A percentile compares a stretch with the other conserved stretches of the same genome.
These are phyloP conservation scores for Formica selysi DNA, from an alignment of 1,140 invertebrate species.

Conservation along the genomic window DNA sequence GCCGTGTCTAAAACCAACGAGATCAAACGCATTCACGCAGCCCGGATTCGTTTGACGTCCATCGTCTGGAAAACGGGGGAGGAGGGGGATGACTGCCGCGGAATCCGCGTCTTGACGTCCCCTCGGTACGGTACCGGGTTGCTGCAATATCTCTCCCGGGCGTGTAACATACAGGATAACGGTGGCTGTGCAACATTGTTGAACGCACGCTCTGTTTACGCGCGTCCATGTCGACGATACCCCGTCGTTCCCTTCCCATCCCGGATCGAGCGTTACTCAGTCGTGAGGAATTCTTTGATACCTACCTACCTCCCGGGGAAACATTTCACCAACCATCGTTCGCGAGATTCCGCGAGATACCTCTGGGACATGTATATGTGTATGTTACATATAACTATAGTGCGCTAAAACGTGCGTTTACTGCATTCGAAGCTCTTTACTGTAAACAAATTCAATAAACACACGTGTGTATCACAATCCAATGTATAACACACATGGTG, in stretches of 20 bases:
- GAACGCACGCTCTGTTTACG: conserved; percentile 20
- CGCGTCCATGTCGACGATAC: conserved; percentile 6
- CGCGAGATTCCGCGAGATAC: conserved; percentile 53
- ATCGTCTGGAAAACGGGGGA: conserved; percentile 30
- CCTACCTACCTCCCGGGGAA: conserved; percentile 16
- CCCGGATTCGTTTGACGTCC: conserved; percentile 51
- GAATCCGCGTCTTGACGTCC: conserved; percentile 43
- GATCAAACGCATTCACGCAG: conserved; percentile 57
- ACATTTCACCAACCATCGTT: conserved; percentile 45
- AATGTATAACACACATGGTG: not conserved
- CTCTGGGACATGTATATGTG: conserved; percentile 1
- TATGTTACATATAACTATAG: not conserved
- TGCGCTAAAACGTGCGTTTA: conserved; percentile 37
- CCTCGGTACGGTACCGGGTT: not conserved
- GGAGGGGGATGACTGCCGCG: not conserved
- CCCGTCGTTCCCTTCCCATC: not conserved
- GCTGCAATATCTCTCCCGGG: conserved; percentile 26
- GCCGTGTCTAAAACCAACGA: conserved; percentile 19
- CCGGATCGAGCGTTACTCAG: conserved; percentile 39
- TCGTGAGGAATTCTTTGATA: conserved; percentile 66
- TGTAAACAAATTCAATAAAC: conserved; percentile 51
- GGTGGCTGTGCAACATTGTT: conserved; percentile 30
- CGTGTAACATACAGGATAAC: conserved; percentile 18
- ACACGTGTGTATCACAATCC: conserved; percentile 17
- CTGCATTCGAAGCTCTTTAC: conserved; percentile 33